phyloP scores from a whole-genome alignment of 2,113 vertebrate genomes.

The Dromiciops gliroides region DNA sequence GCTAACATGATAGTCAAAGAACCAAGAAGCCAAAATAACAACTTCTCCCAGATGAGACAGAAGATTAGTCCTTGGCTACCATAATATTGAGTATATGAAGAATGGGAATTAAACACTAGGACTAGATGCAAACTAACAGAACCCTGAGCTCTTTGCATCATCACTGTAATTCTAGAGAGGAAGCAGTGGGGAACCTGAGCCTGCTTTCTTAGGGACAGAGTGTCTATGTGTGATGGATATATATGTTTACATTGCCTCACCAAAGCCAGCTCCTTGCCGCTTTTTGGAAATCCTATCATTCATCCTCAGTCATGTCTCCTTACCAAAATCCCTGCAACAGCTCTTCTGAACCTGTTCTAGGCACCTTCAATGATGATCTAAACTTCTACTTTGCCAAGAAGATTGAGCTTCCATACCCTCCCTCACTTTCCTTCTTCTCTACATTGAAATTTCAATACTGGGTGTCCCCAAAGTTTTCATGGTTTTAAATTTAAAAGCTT shows the following conservation, averaged over 20 bases:
- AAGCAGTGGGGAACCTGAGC: background rate
- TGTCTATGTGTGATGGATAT: background rate
- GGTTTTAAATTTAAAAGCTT: background rate
- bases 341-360: background rate
- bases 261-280: background rate
- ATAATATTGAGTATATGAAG: background rate
- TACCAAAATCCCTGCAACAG: background rate
- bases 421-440: background rate
- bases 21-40: background rate
- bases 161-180: background rate
- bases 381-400: background rate
- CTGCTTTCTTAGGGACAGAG: background rate
- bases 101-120: background rate
- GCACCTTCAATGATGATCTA: background rate
- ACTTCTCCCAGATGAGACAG: background rate
- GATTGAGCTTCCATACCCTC: background rate
- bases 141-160: background rate
- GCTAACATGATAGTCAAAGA: background rate
- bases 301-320: background rate
- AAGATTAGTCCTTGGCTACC: background rate
- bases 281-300: background rate
- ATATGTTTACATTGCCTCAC: background rate
- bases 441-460: background rate
- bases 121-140: background rate
- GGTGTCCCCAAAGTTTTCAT: background rate